These are phyloP conservation scores for Ammodytes dubius DNA, from an alignment of 2,113 vertebrate genomes.

Conservation along the genomic window DNA sequence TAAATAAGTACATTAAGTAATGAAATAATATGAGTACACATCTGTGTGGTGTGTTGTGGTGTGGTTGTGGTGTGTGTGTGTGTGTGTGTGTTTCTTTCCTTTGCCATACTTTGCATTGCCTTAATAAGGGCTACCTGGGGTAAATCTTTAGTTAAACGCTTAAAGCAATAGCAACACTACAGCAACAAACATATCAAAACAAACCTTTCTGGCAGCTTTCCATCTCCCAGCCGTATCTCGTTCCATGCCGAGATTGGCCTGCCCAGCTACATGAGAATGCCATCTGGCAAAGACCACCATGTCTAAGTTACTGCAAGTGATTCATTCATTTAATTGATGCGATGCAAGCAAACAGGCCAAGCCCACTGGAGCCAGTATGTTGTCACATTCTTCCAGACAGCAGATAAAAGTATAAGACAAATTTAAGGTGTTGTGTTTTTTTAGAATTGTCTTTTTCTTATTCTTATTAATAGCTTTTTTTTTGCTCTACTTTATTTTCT, in stretches of 20 bases:
- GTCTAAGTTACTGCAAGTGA: slow-evolving; percentile 60
- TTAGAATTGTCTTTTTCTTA: slow-evolving; percentile 1
- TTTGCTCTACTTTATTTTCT: slow-evolving; percentile 6
- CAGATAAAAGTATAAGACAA: not conserved
- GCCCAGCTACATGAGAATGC: slow-evolving; percentile 50
- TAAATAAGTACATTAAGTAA: too few relatives aligned
- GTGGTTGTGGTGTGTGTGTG: not conserved
- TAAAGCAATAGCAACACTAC: slow-evolving; percentile 39
- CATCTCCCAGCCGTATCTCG: slow-evolving; percentile 37
- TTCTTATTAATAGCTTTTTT: not conserved
- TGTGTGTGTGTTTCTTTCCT: not conserved
- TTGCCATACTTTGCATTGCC: slow-evolving; percentile 7
- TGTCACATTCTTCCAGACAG: slow-evolving; percentile 51
- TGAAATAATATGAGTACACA: too few relatives aligned
- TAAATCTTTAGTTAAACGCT: slow-evolving; percentile 27
- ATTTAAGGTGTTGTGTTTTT: slow-evolving; percentile 16
- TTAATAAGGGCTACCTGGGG: not conserved
- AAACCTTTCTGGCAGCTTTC: slow-evolving; percentile 38
- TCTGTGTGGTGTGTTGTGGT: too few relatives aligned
- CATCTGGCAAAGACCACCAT: slow-evolving; percentile 65
- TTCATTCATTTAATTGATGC: slow-evolving; percentile 62
- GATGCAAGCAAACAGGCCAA: slow-evolving; percentile 58
- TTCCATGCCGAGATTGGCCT: slow-evolving; percentile 34
- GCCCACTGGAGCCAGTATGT: slow-evolving; percentile 13
- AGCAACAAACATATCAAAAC: slow-evolving; percentile 27